Evolutionary conservation across 2,888 invertebrate species (phyloP), one percentile per base, ranked within the genome.

Genomic region (Papilio demoleus): DNA sequence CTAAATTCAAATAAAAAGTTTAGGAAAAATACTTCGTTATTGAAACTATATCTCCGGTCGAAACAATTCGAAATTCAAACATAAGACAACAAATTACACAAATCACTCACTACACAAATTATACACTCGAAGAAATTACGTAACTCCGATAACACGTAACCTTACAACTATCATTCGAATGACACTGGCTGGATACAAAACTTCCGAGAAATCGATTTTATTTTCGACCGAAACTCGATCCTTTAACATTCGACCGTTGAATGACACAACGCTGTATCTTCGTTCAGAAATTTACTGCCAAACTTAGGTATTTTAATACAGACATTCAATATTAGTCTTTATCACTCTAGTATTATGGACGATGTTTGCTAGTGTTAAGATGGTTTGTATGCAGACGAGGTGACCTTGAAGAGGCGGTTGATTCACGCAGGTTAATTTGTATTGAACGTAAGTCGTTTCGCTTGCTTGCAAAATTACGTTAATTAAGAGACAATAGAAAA

Each of bases 341-440:
- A 65, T 65, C 36, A 2, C 4, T 45, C 50, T 22, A 3, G 34
- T 0, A 6, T 40, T 53, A 65, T 58, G 60, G 63, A n/a, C n/a
- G 22, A 65, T 53, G 62, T 40, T 67, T 19, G 63, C 61, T 56
- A 42, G 24, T 47, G 64, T 53, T 62, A 40, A 38, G 38, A 53
- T 45, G 59, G 50, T 62, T 62, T 19, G 47, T n/a, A 24, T 31
- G 27, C 64, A 64, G 47, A 47, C 50, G 50, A n/a, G 38, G 6
- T 60, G 68, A 65, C 68, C 68, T 68, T 65, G 68, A 3, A 22
- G 19, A 45, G 42, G 63, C 68, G 68, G 68, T 59, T 68, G 64
- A 68, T 65, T 64, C 71, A 36, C 19, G 36, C 62, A 65, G 67
- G 69, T 67, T 65, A 64, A 40, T 67, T 68, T 53, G 69, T 56